Conservation (phyloP, 2,888 invertebrate genomes). For the Megastigmus dorsalis region DNA sequence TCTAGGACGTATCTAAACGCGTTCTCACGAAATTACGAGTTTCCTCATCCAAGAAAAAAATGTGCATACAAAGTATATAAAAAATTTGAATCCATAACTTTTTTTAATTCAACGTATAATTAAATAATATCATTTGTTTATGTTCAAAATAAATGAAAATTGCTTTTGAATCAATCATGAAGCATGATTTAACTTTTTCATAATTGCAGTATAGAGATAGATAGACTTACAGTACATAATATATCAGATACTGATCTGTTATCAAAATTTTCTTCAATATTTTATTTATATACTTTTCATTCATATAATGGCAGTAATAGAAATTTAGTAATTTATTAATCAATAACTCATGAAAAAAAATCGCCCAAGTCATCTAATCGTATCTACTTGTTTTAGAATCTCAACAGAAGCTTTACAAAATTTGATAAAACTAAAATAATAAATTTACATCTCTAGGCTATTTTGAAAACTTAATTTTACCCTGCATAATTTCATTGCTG, state of each 20-base stretch:
- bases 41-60: constrained; percentile 26
- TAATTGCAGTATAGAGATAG: constrained; percentile 18
- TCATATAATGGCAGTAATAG: constrained; percentile 33
- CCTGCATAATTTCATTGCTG: constrained; percentile 44
- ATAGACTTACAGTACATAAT: constrained; percentile 18
- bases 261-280: constrained; percentile 24
- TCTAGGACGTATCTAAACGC: constrained; percentile 57
- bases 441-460: neutral
- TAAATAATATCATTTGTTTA: constrained; percentile 30
- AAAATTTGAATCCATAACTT: constrained; percentile 16
- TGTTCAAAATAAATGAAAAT: constrained; percentile 9
- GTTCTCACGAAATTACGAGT: constrained; percentile 50
- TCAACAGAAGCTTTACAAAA: constrained; percentile 24
- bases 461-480: constrained; percentile 39
- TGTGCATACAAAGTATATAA: neutral
- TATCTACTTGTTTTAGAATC: constrained; percentile 2
- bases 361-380: neutral
- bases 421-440: constrained; percentile 20
- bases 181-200: neutral
- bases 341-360: no score
- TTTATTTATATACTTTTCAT: constrained; percentile 21
- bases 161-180: neutral
- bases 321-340: constrained; percentile 26
- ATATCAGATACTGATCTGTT: constrained; percentile 23
- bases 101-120: constrained; percentile 12